Percentiles rank a stretch among this genome's conserved stretches.
Evolutionary conservation across 2,888 invertebrate species (phyloP).

Genomic region (Alviniconcha strummeri): DNA sequence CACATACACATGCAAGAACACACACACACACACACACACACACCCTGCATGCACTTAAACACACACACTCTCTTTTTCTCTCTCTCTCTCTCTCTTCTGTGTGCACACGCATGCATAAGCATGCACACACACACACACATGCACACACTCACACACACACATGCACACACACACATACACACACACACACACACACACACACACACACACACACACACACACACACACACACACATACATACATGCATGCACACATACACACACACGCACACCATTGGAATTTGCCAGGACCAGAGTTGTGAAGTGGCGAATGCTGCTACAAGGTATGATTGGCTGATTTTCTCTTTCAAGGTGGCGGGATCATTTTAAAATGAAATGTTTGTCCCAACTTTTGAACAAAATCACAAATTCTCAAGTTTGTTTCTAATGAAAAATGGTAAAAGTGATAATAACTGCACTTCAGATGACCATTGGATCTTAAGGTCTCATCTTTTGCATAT

Average conservation of each 20-base stretch:
- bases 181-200: neutral
- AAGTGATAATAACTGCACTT: neutral
- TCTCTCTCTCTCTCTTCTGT: neutral
- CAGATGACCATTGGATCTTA: neutral
- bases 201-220: slow-evolving; percentile 7
- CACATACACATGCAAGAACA: neutral
- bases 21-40: neutral
- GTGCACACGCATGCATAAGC: neutral
- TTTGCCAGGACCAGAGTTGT: neutral
- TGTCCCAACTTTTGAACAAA: neutral
- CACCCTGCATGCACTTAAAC: neutral
- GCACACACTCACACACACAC: slow-evolving; percentile 6
- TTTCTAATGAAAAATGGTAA: neutral
- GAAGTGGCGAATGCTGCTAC: neutral
- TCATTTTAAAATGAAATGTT: neutral
- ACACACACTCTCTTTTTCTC: neutral
- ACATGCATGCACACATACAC: neutral
- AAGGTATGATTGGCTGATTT: neutral
- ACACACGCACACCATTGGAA: neutral
- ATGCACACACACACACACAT: neutral
- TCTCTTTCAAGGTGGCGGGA: neutral
- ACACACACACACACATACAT: slow-evolving; percentile 3
- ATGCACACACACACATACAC: neutral
- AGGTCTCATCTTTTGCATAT: neutral
- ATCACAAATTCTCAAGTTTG: neutral